phyloP scores from a whole-genome alignment of 2,888 invertebrate genomes.

The Mesorhabditis sp. region DNA sequence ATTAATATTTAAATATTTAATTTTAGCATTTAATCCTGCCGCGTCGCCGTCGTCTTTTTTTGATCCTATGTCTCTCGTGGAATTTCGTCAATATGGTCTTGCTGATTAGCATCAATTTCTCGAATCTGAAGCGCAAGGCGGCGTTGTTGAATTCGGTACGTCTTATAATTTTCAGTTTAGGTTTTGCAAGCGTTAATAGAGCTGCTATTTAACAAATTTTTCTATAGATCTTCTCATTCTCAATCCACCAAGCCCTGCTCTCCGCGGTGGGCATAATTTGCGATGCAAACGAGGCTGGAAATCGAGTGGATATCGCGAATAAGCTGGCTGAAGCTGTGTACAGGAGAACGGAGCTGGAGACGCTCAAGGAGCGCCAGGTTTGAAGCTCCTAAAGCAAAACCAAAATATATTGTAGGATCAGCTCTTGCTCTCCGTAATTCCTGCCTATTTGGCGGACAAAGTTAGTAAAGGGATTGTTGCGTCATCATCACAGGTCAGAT shows the following conservation, averaged over 20 bases:
- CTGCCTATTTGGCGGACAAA: slow-evolving; percentile 89
- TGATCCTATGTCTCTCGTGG: slow-evolving; percentile 43
- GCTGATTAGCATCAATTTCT: slow-evolving; percentile 32
- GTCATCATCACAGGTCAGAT: not conserved
- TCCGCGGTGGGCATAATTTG: slow-evolving; percentile 48
- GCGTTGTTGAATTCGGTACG: slow-evolving; percentile 39
- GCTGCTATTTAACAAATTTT: slow-evolving; percentile 11
- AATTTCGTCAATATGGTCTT: slow-evolving; percentile 45
- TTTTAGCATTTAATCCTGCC: slow-evolving; percentile 50
- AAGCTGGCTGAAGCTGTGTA: slow-evolving; percentile 55
- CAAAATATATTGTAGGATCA: slow-evolving; percentile 70
- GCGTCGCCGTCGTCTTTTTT: slow-evolving; percentile 52
- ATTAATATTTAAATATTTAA: slow-evolving; percentile 35
- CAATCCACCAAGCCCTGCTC: slow-evolving; percentile 49
- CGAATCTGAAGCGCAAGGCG: slow-evolving; percentile 25
- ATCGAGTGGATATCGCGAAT: slow-evolving; percentile 48
- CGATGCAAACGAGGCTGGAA: slow-evolving; percentile 53
- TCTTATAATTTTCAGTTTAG: not conserved
- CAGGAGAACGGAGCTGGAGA: slow-evolving; percentile 54
- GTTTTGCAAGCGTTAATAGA: not conserved
- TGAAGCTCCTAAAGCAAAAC: not conserved
- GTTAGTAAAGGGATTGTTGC: slow-evolving; percentile 62
- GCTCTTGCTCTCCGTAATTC: slow-evolving; percentile 83
- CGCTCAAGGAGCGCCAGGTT: slow-evolving; percentile 54
- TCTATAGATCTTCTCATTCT: slow-evolving; percentile 38